phyloP scores from a whole-genome alignment of 2,888 invertebrate genomes.

The Drosophila yooni region DNA sequence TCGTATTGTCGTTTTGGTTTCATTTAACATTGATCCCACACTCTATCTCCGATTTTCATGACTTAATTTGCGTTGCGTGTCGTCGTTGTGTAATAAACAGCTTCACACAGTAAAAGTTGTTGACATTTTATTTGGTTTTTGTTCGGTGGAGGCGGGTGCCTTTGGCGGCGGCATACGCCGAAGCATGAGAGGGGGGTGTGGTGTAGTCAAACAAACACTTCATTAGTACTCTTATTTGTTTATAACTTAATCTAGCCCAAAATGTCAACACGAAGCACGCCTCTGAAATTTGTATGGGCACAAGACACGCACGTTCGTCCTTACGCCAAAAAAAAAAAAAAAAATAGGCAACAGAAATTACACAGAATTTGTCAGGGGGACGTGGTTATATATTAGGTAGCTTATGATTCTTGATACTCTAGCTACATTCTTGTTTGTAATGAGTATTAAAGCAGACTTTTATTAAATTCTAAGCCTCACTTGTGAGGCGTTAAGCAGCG shows the following conservation, averaged over 20 bases:
- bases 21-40: constrained; percentile 34
- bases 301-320: constrained; percentile 61
- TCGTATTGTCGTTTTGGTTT: constrained; percentile 37
- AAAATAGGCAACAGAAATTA: constrained; percentile 26
- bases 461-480: too few species aligned
- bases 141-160: neutral
- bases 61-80: constrained; percentile 76
- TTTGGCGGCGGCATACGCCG: neutral
- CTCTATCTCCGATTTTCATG: constrained; percentile 61
- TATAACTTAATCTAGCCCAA: constrained; percentile 76
- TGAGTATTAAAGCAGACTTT: constrained; percentile 30
- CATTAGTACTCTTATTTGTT: constrained; percentile 77
- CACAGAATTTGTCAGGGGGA: neutral
- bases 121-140: constrained; percentile 60
- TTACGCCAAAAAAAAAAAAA: neutral
- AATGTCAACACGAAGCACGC: constrained; percentile 66
- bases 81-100: constrained; percentile 63
- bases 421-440: constrained; percentile 6
- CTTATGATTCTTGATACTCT: constrained; percentile 15
- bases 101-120: constrained; percentile 78
- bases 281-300: constrained; percentile 62
- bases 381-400: neutral
- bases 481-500: neutral
- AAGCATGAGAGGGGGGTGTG: neutral
- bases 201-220: constrained; percentile 73